A percentile compares a stretch with the other conserved stretches of the same genome.
Evolutionary conservation across 2,797 vertebrate genomes (phyloP).

Genomic region (Hippopotamyrus pictus): DNA sequence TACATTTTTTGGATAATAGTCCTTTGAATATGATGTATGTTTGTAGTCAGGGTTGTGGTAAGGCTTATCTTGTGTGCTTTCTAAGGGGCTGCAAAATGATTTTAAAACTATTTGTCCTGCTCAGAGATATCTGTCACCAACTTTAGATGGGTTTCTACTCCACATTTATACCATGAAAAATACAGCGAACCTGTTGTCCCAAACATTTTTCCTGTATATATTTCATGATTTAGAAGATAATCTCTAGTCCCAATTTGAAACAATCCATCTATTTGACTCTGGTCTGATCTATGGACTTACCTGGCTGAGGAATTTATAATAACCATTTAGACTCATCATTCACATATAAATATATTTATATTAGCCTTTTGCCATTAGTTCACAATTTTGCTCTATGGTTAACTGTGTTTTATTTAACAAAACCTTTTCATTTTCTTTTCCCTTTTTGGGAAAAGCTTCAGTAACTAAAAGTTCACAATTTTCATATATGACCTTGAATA

Average conservation of each 20-base stretch:
- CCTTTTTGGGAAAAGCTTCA: neutral
- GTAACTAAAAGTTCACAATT: neutral
- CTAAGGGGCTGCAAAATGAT: neutral
- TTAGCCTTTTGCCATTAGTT: neutral
- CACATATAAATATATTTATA: neutral
- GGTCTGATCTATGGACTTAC: neutral
- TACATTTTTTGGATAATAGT: neutral
- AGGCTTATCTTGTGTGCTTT: slow-evolving; percentile 2
- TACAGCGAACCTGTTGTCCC: neutral
- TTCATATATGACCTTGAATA: neutral
- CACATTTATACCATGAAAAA: neutral
- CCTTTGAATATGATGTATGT: neutral
- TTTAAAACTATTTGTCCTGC: neutral
- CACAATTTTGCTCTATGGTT: neutral
- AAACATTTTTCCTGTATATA: neutral
- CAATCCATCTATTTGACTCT: neutral
- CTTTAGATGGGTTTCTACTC: neutral
- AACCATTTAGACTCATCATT: neutral
- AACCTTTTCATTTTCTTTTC: neutral
- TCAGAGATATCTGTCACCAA: neutral
- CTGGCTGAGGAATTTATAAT: neutral
- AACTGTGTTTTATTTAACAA: neutral
- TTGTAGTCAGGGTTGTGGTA: neutral
- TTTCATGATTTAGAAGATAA: neutral
- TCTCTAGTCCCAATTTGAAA: neutral